Conservation (phyloP, 2,888 invertebrate genomes). For the Labia minor region DNA sequence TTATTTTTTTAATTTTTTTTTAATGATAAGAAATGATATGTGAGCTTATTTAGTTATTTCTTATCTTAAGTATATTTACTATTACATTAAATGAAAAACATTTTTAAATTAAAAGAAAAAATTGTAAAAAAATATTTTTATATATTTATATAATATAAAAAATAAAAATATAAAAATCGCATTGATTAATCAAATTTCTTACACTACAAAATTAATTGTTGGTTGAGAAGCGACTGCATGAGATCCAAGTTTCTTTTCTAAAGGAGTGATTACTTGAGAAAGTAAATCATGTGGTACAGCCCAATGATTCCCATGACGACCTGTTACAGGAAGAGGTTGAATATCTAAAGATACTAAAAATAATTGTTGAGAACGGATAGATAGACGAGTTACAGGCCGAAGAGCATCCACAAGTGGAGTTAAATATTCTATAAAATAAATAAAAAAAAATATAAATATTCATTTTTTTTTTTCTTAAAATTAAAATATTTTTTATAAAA, state of each 20-base stretch:
- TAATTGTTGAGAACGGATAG: constrained; percentile 79
- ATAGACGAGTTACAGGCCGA: constrained; percentile 61
- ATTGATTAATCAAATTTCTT: no score
- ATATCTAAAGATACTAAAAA: constrained; percentile 70
- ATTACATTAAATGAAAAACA: no score
- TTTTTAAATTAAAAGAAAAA: no score
- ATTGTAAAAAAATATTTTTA: no score
- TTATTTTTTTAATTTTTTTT: no score
- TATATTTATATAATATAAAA: no score
- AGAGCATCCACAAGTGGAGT: constrained; percentile 63
- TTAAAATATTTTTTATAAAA: not conserved
- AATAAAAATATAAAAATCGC: no score
- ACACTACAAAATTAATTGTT: constrained; percentile 76
- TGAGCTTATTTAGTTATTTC: no score
- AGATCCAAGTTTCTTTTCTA: constrained; percentile 72
- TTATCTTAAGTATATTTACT: no score
- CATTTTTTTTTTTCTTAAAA: constrained; percentile 8
- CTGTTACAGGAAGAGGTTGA: constrained; percentile 50
- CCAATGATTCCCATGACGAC: constrained; percentile 44
- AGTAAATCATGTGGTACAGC: constrained; percentile 58
- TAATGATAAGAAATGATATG: no score
- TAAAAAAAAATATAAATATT: no score
- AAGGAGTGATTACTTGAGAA: constrained; percentile 70
- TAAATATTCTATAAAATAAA: constrained; percentile 56
- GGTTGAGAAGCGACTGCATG: constrained; percentile 53